Evolutionary conservation across 2,888 invertebrate species (phyloP).

Genomic region (Carpatolechia fugitivella): DNA sequence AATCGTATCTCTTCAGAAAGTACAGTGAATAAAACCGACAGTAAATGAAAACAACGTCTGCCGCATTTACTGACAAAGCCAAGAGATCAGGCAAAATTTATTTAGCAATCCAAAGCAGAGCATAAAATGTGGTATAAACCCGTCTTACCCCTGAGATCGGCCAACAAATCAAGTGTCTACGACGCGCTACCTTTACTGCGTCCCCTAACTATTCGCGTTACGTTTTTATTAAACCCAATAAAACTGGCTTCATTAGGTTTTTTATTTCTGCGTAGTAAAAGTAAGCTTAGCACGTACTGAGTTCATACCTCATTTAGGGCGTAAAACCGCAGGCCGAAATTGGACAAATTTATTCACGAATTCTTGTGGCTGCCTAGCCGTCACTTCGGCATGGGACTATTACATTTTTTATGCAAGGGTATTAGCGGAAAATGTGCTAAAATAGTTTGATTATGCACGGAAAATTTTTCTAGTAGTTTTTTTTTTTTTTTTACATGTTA

Average conservation of each 20-base stretch:
- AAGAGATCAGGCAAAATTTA: constrained; percentile 2
- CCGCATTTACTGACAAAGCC: neutral
- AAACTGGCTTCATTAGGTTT: constrained; percentile 59
- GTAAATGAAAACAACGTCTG: neutral
- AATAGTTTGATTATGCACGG: too few species aligned
- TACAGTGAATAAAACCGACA: neutral
- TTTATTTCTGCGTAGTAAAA: constrained; percentile 59
- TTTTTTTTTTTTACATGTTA: too few species aligned
- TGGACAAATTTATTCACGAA: constrained; percentile 59
- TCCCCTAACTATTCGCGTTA: constrained; percentile 33
- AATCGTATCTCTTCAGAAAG: neutral
- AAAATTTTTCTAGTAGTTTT: too few species aligned
- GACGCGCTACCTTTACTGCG: constrained; percentile 17
- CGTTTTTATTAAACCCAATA: constrained; percentile 59
- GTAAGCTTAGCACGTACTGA: constrained; percentile 50
- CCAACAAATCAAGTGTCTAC: constrained; percentile 37
- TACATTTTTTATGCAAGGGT: neutral
- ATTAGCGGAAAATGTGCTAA: neutral
- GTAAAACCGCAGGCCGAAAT: constrained; percentile 54
- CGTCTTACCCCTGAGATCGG: constrained; percentile 1
- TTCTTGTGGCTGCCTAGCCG: constrained; percentile 10
- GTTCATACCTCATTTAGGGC: constrained; percentile 59
- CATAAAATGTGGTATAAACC: constrained; percentile 2
- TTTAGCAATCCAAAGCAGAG: constrained; percentile 3
- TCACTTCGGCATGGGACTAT: neutral